These are phyloP conservation scores for Lepidochitona cinerea DNA, from an alignment of 2,888 invertebrate genomes.

Conservation along the genomic window DNA sequence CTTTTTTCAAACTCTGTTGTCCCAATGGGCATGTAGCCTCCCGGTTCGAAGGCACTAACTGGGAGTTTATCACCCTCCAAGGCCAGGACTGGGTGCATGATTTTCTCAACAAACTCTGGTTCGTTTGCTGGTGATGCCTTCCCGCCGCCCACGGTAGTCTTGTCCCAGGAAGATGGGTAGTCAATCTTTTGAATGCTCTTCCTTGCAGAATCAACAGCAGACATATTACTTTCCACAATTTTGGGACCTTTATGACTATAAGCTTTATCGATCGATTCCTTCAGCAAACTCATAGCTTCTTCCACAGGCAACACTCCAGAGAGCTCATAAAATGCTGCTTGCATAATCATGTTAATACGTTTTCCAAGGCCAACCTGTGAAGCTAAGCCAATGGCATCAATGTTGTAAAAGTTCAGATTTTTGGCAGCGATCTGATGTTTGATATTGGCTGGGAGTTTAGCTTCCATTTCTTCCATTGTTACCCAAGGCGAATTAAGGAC, in stretches of 20 bases:
- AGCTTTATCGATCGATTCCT: constrained; percentile 29
- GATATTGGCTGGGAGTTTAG: constrained; percentile 32
- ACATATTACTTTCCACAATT: constrained; percentile 31
- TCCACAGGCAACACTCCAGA: constrained; percentile 34
- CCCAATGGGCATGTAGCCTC: constrained; percentile 36
- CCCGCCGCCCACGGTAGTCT: constrained; percentile 1
- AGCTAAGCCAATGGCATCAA: constrained; percentile 33
- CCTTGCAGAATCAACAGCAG: constrained; percentile 32
- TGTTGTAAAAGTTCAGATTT: constrained; percentile 36
- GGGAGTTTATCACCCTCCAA: constrained; percentile 40
- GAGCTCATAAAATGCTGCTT: constrained; percentile 33
- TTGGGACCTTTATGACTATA: constrained; percentile 38
- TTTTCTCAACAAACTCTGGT: constrained; percentile 32
- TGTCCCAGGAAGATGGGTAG: constrained; percentile 26
- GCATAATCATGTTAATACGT: constrained; percentile 39
- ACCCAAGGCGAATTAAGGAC: constrained; percentile 39
- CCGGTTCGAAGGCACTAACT: constrained; percentile 38
- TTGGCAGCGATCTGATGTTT: constrained; percentile 34
- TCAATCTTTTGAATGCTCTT: constrained; percentile 26
- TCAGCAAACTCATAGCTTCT: constrained; percentile 33
- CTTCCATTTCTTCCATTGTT: constrained; percentile 31
- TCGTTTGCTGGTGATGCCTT: not conserved
- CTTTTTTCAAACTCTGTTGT: constrained; percentile 34
- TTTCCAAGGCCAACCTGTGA: constrained; percentile 34
- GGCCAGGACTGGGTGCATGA: constrained; percentile 40